Evolutionary conservation across 2,113 vertebrate species (phyloP).

Genomic region (Paralichthys olivaceus): DNA sequence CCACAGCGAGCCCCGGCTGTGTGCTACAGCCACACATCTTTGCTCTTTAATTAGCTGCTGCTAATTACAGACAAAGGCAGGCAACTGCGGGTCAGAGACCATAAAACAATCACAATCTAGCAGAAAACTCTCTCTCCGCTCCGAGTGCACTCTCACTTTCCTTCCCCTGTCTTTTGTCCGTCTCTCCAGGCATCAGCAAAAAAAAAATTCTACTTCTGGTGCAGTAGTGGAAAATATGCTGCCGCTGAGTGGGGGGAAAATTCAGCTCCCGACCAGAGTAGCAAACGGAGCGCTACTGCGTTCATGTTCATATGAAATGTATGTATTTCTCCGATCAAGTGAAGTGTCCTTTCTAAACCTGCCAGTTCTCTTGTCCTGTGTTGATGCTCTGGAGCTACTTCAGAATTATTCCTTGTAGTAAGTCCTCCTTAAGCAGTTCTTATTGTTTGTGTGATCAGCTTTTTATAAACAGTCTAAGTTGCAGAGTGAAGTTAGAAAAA

Average conservation of each 20-base stretch:
- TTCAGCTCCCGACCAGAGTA: constrained; percentile 24
- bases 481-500: too few relatives aligned
- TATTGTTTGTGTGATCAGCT: too few relatives aligned
- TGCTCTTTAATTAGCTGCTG: constrained; percentile 71
- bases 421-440: too few relatives aligned
- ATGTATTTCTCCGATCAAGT: neutral
- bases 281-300: constrained; percentile 31
- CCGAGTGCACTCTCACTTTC: neutral
- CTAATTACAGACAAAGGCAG: constrained; percentile 65
- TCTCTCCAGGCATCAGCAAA: constrained; percentile 41
- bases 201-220: constrained; percentile 15
- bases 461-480: too few relatives aligned
- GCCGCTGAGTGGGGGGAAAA: constrained; percentile 29
- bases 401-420: too few relatives aligned
- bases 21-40: constrained; percentile 21
- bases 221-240: constrained; percentile 50
- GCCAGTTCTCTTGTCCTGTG: too few relatives aligned
- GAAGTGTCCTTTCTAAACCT: too few relatives aligned
- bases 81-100: constrained; percentile 41
- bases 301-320: constrained; percentile 9
- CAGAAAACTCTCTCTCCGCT: constrained; percentile 8
- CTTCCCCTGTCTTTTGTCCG: neutral
- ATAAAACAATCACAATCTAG: constrained; percentile 43
- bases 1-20: constrained; percentile 19
- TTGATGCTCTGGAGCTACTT: too few relatives aligned